Evolutionary conservation across 2,888 invertebrate species (phyloP), one percentile per base, ranked within the genome.

Genomic region (Aphrophora alni): DNA sequence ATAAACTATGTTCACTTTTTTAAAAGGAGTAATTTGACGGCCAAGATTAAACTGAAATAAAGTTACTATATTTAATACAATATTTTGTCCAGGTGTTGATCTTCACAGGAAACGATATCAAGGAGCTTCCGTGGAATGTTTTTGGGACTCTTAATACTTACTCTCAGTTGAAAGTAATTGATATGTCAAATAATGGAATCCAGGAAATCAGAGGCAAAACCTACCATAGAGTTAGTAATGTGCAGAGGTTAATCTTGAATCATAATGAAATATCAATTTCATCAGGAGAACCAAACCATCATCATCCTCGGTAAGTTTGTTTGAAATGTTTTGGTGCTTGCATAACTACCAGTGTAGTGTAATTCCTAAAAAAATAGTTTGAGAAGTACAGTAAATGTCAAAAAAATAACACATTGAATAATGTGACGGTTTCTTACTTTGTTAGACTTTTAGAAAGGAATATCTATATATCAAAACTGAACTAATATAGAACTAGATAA

Each of bases 161-260:
- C 81, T 90, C 90, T 27, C 88, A 90, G 71, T 87, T 95, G 73
- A 90, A 90, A 82, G 90, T 92, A 4, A 92, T 95, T 70, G 95
- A 95, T 85, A 92, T 95, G 93, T 93, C 93, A 82, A 92, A 91
- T 86, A 95, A 95, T 87, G 90, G 91, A 21, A 94, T 95, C 69
- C 88, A 90, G 71, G 92, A 92, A 83, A 94, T 95, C 73, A 91
- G 92, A 82, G 95, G 95, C 0, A 94, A 94, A 87, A 89, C 93
- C 0, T 95, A 93, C 86, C 95, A 95, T 86, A 93, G 92, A 85
- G 94, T 95, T 0, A 90, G 90, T 74, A 91, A 91, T 82, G 94
- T 95, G 0, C 90, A 92, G 86, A 89, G 92, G 28, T 89, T 95
- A 10, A 91, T 94, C 82, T 88, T 95, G 80, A 93, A 94, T 87